Base-by-base conservation (phyloP, 2,797 vertebrate genomes). In the Tachyglossus aculeatus region DNA sequence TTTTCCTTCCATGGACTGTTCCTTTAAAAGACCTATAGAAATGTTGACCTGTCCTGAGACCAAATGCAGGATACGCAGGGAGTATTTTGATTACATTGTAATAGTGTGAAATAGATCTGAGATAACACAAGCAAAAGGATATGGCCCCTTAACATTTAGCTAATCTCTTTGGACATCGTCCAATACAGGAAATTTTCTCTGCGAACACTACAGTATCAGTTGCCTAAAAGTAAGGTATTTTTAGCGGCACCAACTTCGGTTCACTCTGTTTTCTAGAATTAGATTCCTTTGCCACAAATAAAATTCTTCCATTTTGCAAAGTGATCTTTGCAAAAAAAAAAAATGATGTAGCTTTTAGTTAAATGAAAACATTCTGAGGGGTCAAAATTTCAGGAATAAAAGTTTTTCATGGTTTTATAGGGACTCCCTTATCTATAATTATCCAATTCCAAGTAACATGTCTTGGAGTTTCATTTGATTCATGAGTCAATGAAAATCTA, bases 161-260 rank as follows among this genome's bases (percentile, higher is more conserved):
- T 80, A 79, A 89, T 89, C 83, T 86, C 31, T 57, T 65, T 92
- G 90, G 86, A 72, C 52, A 86, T 90, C 86, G 72, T 77, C 83
- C 88, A 90, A 69, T 60, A 22, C 70, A 91, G 81, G 86, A 90
- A 82, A 72, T 77, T 86, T 90, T 87, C 81, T 86, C 67, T 84
- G 57, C 48, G 74, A 87, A 53, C 67, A 5, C 24, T 70, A 55
- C 59, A 58, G 41, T 87, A 78, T 85, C 9, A 0, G 71, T 81
- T 89, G 77, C 73, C 84, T 75, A 89, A 88, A 91, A 77, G 55
- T 71, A 78, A 74, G 81, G 53, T 79, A 68, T 84, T 88, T 86
- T 88, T 67, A 77, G 73, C 87, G 53, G 84, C 64, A 58, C 18
- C 52, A 67, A 41, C 31, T 86, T 87, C 44, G 77, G 57, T 56